A percentile compares a stretch with the other conserved stretches of the same genome.
These are phyloP conservation scores for Pogonophryne albipinna DNA, from an alignment of 2,797 vertebrate genomes.

Conservation along the genomic window DNA sequence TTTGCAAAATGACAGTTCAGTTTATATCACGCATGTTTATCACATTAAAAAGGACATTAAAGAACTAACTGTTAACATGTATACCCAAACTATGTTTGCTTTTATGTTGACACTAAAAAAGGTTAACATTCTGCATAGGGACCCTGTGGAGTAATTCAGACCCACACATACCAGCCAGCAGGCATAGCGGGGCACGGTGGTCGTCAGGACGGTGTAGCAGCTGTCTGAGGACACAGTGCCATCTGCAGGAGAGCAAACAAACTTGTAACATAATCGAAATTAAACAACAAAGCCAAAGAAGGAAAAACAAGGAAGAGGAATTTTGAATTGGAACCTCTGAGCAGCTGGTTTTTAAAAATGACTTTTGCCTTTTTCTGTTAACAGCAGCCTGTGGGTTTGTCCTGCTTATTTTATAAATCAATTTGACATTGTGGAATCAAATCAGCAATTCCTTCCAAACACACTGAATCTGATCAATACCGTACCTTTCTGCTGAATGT, in stretches of 20 bases:
- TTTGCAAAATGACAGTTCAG: neutral
- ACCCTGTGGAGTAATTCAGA: neutral
- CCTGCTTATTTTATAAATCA: constrained; percentile 31
- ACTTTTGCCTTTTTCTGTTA: constrained; percentile 6
- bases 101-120: too few species aligned
- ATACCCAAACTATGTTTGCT: too few species aligned
- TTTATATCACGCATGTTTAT: neutral
- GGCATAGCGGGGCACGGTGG: constrained; percentile 89
- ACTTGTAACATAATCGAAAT: constrained; percentile 1
- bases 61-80: too few species aligned
- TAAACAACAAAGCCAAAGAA: constrained; percentile 31
- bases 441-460: constrained; percentile 30
- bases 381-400: constrained; percentile 14
- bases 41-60: neutral
- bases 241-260: constrained; percentile 87
- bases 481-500: constrained; percentile 92
- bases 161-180: constrained; percentile 92
- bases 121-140: too few species aligned
- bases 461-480: constrained; percentile 17
- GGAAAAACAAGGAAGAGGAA: constrained; percentile 30
- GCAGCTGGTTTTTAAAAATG: constrained; percentile 8
- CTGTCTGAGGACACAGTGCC: constrained; percentile 91
- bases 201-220: constrained; percentile 90
- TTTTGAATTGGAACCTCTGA: constrained; percentile 21
- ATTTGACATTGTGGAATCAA: constrained; percentile 37